Percentiles rank a stretch among this genome's conserved stretches.
phyloP scores from a whole-genome alignment of 2,888 invertebrate genomes.

The Nephrocerus scutellatus region DNA sequence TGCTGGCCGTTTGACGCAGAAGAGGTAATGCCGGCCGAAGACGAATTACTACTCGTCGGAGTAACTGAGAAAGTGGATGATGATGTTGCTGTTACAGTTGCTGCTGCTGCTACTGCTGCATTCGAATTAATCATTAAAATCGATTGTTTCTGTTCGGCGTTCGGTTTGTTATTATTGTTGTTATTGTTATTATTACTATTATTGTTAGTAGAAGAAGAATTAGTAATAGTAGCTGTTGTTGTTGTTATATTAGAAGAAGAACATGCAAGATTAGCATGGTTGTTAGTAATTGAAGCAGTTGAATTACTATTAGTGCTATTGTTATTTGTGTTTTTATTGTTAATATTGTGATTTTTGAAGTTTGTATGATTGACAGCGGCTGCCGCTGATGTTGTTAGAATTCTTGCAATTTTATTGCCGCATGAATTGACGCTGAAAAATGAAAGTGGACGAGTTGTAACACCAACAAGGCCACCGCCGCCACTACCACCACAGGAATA shows the following conservation, averaged over 20 bases:
- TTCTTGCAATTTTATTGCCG: slow-evolving; percentile 35
- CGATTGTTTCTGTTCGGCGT: slow-evolving; percentile 11
- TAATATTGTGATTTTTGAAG: slow-evolving; percentile 9
- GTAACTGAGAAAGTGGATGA: slow-evolving; percentile 22
- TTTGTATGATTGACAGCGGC: slow-evolving; percentile 7
- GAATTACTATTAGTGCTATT: slow-evolving; percentile 17
- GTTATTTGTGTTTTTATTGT: slow-evolving; percentile 13
- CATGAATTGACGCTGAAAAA: slow-evolving; percentile 37
- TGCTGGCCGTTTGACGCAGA: too few relatives aligned
- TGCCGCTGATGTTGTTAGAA: slow-evolving; percentile 30
- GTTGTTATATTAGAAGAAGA: too few relatives aligned
- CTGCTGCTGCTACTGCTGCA: slow-evolving; percentile 31
- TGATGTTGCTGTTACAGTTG: slow-evolving; percentile 18
- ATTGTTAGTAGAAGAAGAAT: slow-evolving; percentile 16
- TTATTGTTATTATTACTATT: slow-evolving; percentile 9
- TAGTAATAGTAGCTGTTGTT: slow-evolving; percentile 22
- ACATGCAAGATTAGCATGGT: not conserved
- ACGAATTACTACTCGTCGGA: not conserved
- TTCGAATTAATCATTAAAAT: slow-evolving; percentile 26
- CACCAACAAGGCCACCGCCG: too few relatives aligned
- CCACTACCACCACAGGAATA: slow-evolving; percentile 18
- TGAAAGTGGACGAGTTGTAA: slow-evolving; percentile 38
- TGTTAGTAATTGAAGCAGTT: too few relatives aligned
- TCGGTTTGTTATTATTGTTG: slow-evolving; percentile 6
- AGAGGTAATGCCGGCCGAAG: slow-evolving; percentile 11